A percentile compares a stretch with the other conserved stretches of the same genome.
These are phyloP conservation scores for Panthera tigris DNA, from an alignment of 2,113 vertebrate species.

Conservation along the genomic window DNA sequence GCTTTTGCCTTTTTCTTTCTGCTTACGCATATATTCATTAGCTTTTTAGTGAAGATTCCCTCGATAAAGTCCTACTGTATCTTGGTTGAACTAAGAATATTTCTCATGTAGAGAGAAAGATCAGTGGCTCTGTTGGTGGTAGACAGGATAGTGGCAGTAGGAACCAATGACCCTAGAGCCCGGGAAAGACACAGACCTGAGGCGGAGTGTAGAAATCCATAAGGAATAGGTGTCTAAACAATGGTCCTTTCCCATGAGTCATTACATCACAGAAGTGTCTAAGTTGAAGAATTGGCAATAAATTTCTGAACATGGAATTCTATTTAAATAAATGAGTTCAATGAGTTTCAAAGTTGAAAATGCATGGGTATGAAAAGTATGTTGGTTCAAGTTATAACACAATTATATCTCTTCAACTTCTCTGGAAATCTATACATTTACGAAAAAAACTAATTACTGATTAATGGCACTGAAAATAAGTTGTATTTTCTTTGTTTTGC, in stretches of 20 bases:
- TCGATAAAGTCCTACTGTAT: background rate
- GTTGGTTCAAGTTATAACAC: background rate
- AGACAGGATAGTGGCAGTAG: background rate
- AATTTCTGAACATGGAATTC: conserved; percentile 6
- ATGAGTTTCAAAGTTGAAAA: background rate
- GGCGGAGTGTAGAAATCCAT: background rate
- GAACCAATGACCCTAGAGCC: background rate
- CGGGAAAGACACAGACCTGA: background rate
- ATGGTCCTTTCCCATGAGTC: background rate
- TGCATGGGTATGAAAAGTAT: background rate
- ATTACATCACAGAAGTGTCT: background rate
- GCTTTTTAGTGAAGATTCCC: background rate
- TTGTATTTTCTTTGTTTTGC: background rate
- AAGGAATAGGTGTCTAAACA: background rate
- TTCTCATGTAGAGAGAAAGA: background rate
- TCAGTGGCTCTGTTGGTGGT: background rate
- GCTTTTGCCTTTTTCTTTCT: background rate
- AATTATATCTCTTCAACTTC: background rate
- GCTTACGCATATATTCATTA: background rate
- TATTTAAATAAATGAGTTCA: background rate
- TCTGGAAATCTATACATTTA: background rate
- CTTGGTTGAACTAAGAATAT: background rate
- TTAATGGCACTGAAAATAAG: background rate
- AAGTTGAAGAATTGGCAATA: background rate
- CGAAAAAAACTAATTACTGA: background rate